phyloP scores from a whole-genome alignment of 2,113 vertebrate species.

The Oryzias woworae region DNA sequence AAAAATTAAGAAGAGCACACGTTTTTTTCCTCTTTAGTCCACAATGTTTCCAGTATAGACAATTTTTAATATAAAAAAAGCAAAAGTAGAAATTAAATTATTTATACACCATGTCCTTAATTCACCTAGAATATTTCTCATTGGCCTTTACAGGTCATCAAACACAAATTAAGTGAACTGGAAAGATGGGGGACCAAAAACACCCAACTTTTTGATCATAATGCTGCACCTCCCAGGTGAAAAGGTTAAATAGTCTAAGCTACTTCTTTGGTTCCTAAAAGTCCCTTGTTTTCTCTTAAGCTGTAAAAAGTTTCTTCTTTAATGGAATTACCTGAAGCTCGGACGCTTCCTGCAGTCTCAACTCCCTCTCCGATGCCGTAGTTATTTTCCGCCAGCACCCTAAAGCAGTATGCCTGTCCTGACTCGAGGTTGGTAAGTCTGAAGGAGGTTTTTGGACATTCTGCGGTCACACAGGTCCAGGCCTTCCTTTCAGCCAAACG shows the following conservation, averaged over 20 bases:
- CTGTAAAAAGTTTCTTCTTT: neutral
- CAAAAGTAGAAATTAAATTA: too few species aligned
- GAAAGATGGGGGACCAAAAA: too few species aligned
- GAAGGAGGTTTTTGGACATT: slow-evolving; percentile 91
- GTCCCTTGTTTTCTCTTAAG: neutral
- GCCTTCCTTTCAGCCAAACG: slow-evolving; percentile 96
- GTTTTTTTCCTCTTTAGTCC: neutral
- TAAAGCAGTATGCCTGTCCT: slow-evolving; percentile 95
- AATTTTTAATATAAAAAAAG: neutral
- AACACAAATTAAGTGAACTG: too few species aligned
- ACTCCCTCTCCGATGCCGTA: slow-evolving; percentile 96
- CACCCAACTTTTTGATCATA: too few species aligned
- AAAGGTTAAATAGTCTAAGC: too few species aligned
- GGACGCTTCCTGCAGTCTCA: slow-evolving; percentile 90
- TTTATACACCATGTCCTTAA: too few species aligned
- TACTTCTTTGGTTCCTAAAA: neutral
- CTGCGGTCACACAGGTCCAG: slow-evolving; percentile 92
- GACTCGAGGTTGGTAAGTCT: slow-evolving; percentile 90
- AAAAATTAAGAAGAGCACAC: neutral
- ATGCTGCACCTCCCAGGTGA: too few species aligned
- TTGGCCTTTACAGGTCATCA: too few species aligned
- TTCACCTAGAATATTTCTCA: too few species aligned
- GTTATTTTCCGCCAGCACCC: slow-evolving; percentile 94
- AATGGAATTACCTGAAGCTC: slow-evolving; percentile 85
- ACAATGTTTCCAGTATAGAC: neutral